A percentile compares a stretch with the other conserved stretches of the same genome.
phyloP scores from a whole-genome alignment of 2,113 vertebrate species.

The Sus scrofa region T2T-Sscrofa CM000820.6:31701001-31701500 shows the following conservation, averaged over 20 bases:
- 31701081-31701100: too few relatives aligned
- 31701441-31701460: neutral
- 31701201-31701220: constrained; percentile 23
- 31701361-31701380: neutral
- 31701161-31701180: too few relatives aligned
- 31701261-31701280: neutral
- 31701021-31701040: too few relatives aligned
- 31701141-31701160: too few relatives aligned
- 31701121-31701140: too few relatives aligned
- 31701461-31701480: neutral
- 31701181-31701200: too few relatives aligned
- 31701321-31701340: neutral
- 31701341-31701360: neutral
- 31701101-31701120: too few relatives aligned
- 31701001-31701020: too few relatives aligned
- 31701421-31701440: neutral
- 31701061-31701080: too few relatives aligned
- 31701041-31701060: too few relatives aligned
- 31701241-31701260: neutral
- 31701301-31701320: neutral
- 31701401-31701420: neutral
- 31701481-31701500: neutral
- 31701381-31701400: neutral
- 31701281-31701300: neutral
- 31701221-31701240: neutral